Evolutionary conservation across 2,113 vertebrate genomes (phyloP).

Genomic region (Stegostoma tigrinum): DNA sequence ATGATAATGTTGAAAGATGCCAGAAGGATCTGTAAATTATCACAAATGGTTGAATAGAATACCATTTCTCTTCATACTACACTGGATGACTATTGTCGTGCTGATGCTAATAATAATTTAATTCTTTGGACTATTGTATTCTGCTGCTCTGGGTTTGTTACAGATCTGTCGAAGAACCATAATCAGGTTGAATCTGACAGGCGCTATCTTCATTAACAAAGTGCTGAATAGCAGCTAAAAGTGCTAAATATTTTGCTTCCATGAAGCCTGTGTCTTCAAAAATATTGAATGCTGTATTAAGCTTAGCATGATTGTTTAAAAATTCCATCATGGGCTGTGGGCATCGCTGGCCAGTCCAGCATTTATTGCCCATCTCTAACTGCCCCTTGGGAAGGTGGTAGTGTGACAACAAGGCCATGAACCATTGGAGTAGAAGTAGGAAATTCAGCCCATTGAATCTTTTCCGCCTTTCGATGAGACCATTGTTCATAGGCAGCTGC

Average conservation of each 20-base stretch:
- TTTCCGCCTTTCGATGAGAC: too few species aligned
- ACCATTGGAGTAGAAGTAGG: too few species aligned
- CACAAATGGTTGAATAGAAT: neutral
- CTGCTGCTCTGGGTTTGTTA: slow-evolving; percentile 2
- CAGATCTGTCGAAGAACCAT: neutral
- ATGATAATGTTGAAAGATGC: slow-evolving; percentile 15
- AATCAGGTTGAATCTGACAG: neutral
- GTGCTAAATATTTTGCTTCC: neutral
- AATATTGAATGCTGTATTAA: neutral
- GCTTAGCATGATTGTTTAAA: neutral
- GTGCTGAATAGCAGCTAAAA: neutral
- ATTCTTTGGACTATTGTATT: neutral
- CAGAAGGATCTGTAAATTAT: slow-evolving; percentile 19
- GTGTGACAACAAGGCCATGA: too few species aligned
- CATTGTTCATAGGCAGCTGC: too few species aligned
- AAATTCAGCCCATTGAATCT: too few species aligned
- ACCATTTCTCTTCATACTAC: neutral
- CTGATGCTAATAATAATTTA: slow-evolving; percentile 22
- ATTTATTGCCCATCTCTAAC: too few species aligned
- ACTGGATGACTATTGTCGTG: neutral
- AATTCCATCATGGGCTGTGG: too few species aligned
- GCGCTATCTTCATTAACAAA: neutral
- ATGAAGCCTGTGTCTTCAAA: neutral
- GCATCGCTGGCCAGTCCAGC: too few species aligned
- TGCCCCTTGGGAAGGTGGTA: too few species aligned